Evolutionary conservation across 2,113 vertebrate species (phyloP), one percentile per base, ranked within the genome.

Genomic region (Podiceps cristatus): DNA sequence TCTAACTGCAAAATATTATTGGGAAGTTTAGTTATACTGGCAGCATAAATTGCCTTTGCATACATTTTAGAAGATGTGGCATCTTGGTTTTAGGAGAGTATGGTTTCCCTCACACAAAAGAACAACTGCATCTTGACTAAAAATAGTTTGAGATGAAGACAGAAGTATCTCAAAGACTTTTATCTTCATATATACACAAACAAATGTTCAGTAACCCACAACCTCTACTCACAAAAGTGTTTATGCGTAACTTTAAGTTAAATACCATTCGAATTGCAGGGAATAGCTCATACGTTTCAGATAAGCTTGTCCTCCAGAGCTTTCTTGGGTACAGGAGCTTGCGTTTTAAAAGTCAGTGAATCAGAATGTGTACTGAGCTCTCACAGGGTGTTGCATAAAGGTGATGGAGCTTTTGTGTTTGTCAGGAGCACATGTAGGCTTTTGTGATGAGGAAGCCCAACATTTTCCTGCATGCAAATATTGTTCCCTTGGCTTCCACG

Each of bases 401-500:
- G n/a, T 53, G 72, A 82, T 18, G 24, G 60, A 83, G 29, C 9
- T 45, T 68, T 25, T 79, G 18, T 52, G 53, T 28, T 31, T 58
- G 49, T 44, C 37, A 68, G 0, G 4, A 56, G 11, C 13, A 40
- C 0, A 0, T 49, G 35, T 13, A 76, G 42, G 12, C 29, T 55
- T 86, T 86, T 84, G 62, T 52, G 45, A 60, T 49, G 13, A 44
- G 25, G 22, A 91, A 89, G 16, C 3, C 62, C 7, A 3, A 0
- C 1, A 2, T 63, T 90, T 79, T 83, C 24, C 10, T 63, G 67
- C 56, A 95, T 95, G 85, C 58, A 96, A 90, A 71, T 94, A 75
- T 93, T 95, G 92, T 97, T 63, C 13, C 11, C 52, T 25, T 11
- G 42, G 84, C 73, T 96, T 96, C 62, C 50, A 75, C 15, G 64